Conservation (phyloP, 1,140 invertebrate species). For the Orius laevigatus region DNA sequence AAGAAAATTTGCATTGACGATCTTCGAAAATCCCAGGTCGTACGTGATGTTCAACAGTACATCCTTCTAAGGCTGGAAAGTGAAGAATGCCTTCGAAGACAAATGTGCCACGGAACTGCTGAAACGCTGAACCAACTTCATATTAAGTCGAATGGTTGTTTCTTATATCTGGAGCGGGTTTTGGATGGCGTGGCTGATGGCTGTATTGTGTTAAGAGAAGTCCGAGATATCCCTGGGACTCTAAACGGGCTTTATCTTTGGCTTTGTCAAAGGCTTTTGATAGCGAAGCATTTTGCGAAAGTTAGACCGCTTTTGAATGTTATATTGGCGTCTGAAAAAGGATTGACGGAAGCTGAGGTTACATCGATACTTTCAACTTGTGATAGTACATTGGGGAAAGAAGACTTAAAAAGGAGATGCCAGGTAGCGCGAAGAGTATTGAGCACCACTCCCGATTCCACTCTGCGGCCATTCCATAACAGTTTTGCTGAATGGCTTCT, state of each 20-base stretch:
- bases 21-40: slow-evolving; percentile 70
- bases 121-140: slow-evolving; percentile 89
- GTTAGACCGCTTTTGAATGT: slow-evolving; percentile 69
- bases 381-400: slow-evolving; percentile 57
- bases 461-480: slow-evolving; percentile 65
- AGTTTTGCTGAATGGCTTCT: slow-evolving; percentile 88
- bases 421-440: slow-evolving; percentile 60
- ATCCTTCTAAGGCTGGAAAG: slow-evolving; percentile 78
- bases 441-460: slow-evolving; percentile 34
- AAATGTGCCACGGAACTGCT: slow-evolving; percentile 69
- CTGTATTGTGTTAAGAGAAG: slow-evolving; percentile 73
- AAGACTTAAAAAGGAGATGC: slow-evolving; percentile 71
- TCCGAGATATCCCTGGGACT: slow-evolving; percentile 84
- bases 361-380: slow-evolving; percentile 68
- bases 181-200: slow-evolving; percentile 83
- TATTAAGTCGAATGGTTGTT: slow-evolving; percentile 92
- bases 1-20: slow-evolving; percentile 85
- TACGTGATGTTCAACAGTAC: slow-evolving; percentile 86
- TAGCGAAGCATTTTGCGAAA: slow-evolving; percentile 72
- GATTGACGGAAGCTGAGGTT: slow-evolving; percentile 62
- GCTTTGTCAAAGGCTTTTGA: slow-evolving; percentile 84
- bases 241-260: slow-evolving; percentile 88
- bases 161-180: slow-evolving; percentile 84
- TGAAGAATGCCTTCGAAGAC: slow-evolving; percentile 60
- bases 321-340: slow-evolving; percentile 68